These are phyloP conservation scores for Cossypha heuglini DNA, from an alignment of 2,797 vertebrate species.

Conservation along the genomic window DNA sequence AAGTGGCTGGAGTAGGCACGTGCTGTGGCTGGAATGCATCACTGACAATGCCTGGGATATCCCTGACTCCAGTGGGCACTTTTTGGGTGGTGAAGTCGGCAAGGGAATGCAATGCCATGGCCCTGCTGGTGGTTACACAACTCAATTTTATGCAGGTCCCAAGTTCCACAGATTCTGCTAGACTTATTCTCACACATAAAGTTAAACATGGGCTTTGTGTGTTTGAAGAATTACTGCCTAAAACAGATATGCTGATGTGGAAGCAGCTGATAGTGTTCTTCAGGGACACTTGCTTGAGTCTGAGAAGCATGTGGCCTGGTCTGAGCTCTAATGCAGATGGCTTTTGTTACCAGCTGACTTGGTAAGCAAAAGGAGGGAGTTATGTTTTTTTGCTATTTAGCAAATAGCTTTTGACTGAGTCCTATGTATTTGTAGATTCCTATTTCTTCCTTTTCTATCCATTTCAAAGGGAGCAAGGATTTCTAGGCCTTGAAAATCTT, in stretches of 20 bases:
- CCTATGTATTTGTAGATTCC: neutral
- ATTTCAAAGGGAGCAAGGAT: neutral
- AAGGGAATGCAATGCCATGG: neutral
- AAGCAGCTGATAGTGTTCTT: neutral
- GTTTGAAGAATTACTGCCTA: neutral
- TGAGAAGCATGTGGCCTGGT: neutral
- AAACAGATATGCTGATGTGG: neutral
- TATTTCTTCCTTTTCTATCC: neutral
- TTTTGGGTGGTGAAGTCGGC: neutral
- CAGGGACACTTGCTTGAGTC: neutral
- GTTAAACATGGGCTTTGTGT: neutral
- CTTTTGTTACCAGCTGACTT: neutral
- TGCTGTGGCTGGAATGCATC: neutral
- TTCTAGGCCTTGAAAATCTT: neutral
- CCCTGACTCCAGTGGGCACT: rapidly evolving
- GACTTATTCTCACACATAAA: neutral
- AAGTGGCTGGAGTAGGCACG: neutral
- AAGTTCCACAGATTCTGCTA: neutral
- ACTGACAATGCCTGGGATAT: rapidly evolving
- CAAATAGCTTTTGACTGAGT: neutral
- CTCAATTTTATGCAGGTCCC: neutral
- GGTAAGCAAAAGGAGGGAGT: neutral
- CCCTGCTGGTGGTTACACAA: neutral
- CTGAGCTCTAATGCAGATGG: neutral
- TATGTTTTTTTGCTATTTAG: neutral